These are phyloP conservation scores for Gymnodraco acuticeps DNA, from an alignment of 2,797 vertebrate species.

Conservation along the genomic window DNA sequence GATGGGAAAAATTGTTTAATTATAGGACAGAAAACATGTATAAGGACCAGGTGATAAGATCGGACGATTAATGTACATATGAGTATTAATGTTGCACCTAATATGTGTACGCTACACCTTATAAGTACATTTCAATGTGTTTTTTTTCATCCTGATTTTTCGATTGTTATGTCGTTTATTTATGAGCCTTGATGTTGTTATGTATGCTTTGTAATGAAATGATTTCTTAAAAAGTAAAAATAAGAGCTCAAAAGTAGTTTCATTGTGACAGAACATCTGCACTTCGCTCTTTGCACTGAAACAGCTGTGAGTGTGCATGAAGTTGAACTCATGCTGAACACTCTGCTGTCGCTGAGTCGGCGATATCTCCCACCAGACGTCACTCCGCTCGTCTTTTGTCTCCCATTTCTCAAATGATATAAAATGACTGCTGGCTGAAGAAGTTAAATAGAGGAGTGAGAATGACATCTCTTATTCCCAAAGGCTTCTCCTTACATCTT, in stretches of 20 bases:
- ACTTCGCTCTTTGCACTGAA: not conserved
- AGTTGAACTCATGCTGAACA: conserved; percentile 37
- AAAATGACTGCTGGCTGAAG: conserved; percentile 30
- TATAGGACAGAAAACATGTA: no score
- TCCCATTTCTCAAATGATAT: conserved; percentile 34
- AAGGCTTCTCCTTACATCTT: conserved; percentile 3
- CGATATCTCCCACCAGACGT: conserved; percentile 30
- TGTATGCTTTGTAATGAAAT: no score
- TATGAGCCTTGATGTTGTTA: no score
- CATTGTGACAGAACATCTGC: not conserved
- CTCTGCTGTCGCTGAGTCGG: conserved; percentile 1
- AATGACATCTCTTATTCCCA: conserved; percentile 31
- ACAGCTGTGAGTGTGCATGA: not conserved
- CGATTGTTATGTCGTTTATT: no score
- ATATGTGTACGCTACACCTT: no score
- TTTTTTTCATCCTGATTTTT: no score
- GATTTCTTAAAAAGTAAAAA: no score
- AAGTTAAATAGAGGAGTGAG: not conserved
- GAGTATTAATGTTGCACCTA: no score
- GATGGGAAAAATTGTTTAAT: no score
- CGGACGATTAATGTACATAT: no score
- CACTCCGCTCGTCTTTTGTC: not conserved
- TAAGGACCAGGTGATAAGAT: no score
- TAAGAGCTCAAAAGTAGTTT: not conserved
- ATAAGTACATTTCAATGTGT: no score